Base-by-base conservation (phyloP, 2,113 vertebrate genomes). In the Collichthys lucidus region DNA sequence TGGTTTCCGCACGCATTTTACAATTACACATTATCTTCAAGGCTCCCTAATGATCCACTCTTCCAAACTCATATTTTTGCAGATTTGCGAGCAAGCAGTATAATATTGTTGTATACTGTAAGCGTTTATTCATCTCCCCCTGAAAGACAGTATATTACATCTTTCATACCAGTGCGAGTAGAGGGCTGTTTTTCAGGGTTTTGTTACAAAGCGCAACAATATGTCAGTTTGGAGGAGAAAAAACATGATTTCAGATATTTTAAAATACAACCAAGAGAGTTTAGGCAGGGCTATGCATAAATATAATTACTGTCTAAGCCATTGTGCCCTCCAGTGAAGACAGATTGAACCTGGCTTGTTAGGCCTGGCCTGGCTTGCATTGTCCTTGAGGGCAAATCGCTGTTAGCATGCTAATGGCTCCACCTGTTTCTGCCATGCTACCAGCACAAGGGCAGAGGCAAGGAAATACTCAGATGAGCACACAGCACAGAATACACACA, bases 361-460 rank as follows among this genome's bases (percentile, higher is more conserved):
- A 92, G 88, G 86, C 86, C 88, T 80, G 86, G 87, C 86, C 70
- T 79, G 88, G 80, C 89, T 89, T 56, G 72, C 86, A 79, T 92
- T 88, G 89, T 92, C 91, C 92, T 94, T 92, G 92, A 93, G 90
- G 93, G 90, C 90, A 87, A 82, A 89, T 85, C 53, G 46, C 90
- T 90, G 89, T 92, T 92, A 94, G 92, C 91, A 92, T 94, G 91
- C 93, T 93, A 92, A 93, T 93, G 78, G 85, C 60, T 83, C 88
- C 91, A 93, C 92, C 89, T 92, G 92, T 93, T 93, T 88, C 88
- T 85, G 86, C 82, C 88, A 91, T 80, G 89, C 87, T 78, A 79
- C 49, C 20, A 84, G 88, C 88, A 66, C 92, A 92, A 93, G 91
- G 92, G 90, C 92, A 92, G 70, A 85, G 75, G 63, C 83, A 79